Base-by-base conservation (phyloP, 2,888 invertebrate genomes). In the Margaritifera margaritifera region DNA sequence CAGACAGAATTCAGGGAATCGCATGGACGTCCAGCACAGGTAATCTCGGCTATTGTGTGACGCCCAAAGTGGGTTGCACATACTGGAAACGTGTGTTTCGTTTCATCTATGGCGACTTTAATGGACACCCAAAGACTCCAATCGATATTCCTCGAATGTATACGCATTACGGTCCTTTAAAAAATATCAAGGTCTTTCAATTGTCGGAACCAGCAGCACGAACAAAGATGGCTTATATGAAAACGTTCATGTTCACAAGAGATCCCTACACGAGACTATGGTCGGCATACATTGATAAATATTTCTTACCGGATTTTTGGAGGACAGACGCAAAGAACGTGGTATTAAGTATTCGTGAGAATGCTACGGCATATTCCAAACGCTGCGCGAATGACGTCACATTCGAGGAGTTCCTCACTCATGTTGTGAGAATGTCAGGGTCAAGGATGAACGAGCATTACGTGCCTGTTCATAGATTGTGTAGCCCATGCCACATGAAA, bases 241-340 rank as follows among this genome's bases (percentile, higher is more conserved):
- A n/a, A 2, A 6, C 63, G 59, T 74, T 81, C 52, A 75, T 81
- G 61, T 78, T 82, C 54, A 67, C 76, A 24, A 68, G 82, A 19
- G 77, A 82, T 59, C 81, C 82, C 0, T 82, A 76, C 65, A 72
- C 76, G 15, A 68, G 80, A 25, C 64, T 82, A 20, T 78, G 79
- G 71, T 80, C 81, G 15, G 78, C 77, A 4, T 82, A 82, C 56
- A 58, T 82, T 27, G 82, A 82, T 74, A 82, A 82, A 69, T 54
- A 79, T 5, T 79, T 70, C 64, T 72, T 82, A 22, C 80, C 82
- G 18, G 77, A 79, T 56, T 82, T 81, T 64, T 82, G 81, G 82
- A 63, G 62, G 56, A 64, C 69, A 61, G 67, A 75, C 15, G 75
- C 75, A 6, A 63, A 61, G 6, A 63, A 62, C 19, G 70, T 79